These are phyloP conservation scores for Pyxicephalus adspersus DNA, from an alignment of 2,113 vertebrate species.

Conservation along the genomic window DNA sequence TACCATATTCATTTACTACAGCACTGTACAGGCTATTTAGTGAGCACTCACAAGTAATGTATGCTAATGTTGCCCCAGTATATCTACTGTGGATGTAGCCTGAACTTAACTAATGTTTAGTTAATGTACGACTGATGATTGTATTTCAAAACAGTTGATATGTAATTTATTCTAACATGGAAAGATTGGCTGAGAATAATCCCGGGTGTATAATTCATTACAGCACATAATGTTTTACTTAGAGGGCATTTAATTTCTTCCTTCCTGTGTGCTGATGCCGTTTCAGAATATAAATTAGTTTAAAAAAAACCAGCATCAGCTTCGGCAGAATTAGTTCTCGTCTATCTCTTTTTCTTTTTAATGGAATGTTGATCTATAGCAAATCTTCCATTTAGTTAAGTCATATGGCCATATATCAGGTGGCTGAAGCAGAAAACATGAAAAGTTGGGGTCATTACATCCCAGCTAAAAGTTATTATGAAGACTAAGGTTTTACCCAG, in stretches of 20 bases:
- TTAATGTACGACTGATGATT: background rate
- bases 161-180: background rate
- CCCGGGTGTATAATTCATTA: background rate
- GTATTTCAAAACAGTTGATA: background rate
- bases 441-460: too few relatives aligned
- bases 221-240: slow-evolving; percentile 9
- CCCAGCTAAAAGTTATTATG: too few relatives aligned
- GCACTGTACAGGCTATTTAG: background rate
- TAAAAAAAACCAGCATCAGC: background rate
- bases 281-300: slow-evolving; percentile 23
- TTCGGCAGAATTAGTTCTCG: background rate
- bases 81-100: slow-evolving; percentile 1
- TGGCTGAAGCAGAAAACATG: background rate
- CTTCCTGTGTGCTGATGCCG: background rate
- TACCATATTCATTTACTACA: slow-evolving; percentile 10
- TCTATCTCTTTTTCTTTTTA: background rate
- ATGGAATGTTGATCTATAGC: background rate
- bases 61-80: slow-evolving; percentile 9
- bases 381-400: background rate
- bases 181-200: background rate
- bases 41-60: background rate
- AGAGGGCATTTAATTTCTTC: slow-evolving; percentile 4
- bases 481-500: too few relatives aligned
- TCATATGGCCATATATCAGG: background rate
- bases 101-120: background rate